Evolutionary conservation across 1,140 invertebrate genomes (phyloP).

Genomic region (Penaeus indicus): DNA sequence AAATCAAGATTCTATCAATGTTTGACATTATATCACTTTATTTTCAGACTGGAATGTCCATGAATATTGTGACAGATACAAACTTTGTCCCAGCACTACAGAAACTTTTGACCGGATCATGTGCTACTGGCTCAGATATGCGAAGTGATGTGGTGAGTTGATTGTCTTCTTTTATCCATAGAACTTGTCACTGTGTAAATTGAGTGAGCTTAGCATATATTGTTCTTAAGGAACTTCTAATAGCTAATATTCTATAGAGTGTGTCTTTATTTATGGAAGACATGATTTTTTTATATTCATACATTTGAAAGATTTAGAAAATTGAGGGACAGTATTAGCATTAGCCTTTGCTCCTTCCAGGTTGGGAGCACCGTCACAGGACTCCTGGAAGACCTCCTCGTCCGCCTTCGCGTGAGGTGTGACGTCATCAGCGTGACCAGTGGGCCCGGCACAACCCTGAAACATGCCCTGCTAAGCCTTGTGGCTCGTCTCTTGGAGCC

Average conservation of each 20-base stretch:
- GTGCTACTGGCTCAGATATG: conserved; percentile 40
- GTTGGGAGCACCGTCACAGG: conserved; percentile 84
- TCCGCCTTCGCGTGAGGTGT: conserved; percentile 79
- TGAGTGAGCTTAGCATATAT: too few species aligned
- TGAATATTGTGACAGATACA: conserved; percentile 78
- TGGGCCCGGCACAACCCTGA: conserved; percentile 76
- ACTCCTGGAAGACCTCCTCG: conserved; percentile 80
- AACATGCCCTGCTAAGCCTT: conserved; percentile 79
- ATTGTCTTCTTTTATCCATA: too few species aligned
- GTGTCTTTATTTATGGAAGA: too few species aligned
- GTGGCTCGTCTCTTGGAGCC: conserved; percentile 80
- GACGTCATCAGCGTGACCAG: conserved; percentile 76
- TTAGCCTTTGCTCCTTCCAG: conserved; percentile 70
- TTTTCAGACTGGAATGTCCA: conserved; percentile 71
- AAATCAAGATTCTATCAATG: too few species aligned
- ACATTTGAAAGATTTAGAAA: conserved; percentile 11
- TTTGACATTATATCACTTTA: too few species aligned
- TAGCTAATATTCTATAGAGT: too few species aligned
- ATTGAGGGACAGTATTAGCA: too few species aligned
- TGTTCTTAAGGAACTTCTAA: background rate
- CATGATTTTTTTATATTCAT: conserved; percentile 19
- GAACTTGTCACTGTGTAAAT: too few species aligned
- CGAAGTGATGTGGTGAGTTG: conserved; percentile 67
- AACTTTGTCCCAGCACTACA: conserved; percentile 82
- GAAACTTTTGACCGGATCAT: conserved; percentile 79